phyloP scores from a whole-genome alignment of 1,140 invertebrate genomes.

The Drosophila sechellia region DNA sequence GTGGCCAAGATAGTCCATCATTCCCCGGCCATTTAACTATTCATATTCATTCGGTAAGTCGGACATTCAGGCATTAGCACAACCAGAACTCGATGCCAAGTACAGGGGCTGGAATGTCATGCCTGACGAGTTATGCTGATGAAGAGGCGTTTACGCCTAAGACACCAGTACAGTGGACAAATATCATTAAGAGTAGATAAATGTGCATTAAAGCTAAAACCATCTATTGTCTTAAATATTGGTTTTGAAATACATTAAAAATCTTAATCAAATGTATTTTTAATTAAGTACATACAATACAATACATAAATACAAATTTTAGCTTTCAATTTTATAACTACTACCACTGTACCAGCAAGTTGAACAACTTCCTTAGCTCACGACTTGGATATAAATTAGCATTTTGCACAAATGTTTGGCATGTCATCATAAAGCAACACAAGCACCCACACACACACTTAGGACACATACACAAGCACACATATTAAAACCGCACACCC shows the following conservation, averaged over 20 bases:
- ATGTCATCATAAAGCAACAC: conserved; percentile 73
- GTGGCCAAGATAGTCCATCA: conserved; percentile 57
- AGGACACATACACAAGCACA: conserved; percentile 37
- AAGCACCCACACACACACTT: conserved; percentile 28
- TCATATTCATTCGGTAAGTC: conserved; percentile 32
- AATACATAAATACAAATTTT: no score
- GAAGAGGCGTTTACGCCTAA: conserved; percentile 61
- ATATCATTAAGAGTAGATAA: neutral
- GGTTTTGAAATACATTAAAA: no score
- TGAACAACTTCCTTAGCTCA: conserved; percentile 35
- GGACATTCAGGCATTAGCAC: conserved; percentile 50
- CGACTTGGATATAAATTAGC: conserved; percentile 75
- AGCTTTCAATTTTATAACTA: neutral
- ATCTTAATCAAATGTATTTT: no score
- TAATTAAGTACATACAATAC: no score
- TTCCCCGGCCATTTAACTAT: conserved; percentile 9
- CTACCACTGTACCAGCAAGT: conserved; percentile 32
- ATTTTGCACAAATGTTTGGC: conserved; percentile 79
- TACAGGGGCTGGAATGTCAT: conserved; percentile 58
- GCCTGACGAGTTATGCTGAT: conserved; percentile 77
- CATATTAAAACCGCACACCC: conserved; percentile 19
- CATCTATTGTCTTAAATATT: no score
- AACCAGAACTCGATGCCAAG: conserved; percentile 17
- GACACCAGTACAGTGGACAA: conserved; percentile 37
- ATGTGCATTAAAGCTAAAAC: no score